These are phyloP conservation scores for Abrostola tripartita DNA, from an alignment of 2,888 invertebrate species.

Conservation along the genomic window DNA sequence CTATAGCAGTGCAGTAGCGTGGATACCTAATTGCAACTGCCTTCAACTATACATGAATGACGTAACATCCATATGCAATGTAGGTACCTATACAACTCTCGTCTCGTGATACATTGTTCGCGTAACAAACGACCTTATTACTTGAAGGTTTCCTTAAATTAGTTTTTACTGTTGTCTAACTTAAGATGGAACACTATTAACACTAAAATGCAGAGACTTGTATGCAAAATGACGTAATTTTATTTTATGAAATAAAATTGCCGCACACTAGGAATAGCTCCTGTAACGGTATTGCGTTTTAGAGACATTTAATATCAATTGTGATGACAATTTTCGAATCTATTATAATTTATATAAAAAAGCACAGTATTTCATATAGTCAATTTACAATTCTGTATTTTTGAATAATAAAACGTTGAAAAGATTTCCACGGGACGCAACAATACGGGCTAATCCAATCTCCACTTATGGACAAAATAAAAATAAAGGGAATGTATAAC, in stretches of 20 bases:
- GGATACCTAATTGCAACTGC: conserved; percentile 45
- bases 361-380: conserved; percentile 36
- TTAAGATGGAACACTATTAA: conserved; percentile 17
- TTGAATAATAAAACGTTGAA: conserved; percentile 29
- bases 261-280: too few relatives aligned
- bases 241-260: too few relatives aligned
- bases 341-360: too few relatives aligned
- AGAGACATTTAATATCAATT: too few relatives aligned
- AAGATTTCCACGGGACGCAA: conserved; percentile 17
- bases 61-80: conserved; percentile 67
- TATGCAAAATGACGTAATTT: too few relatives aligned
- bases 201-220: neutral
- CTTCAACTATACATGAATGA: conserved; percentile 61
- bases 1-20: conserved; percentile 33
- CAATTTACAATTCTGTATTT: conserved; percentile 30
- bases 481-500: conserved; percentile 48
- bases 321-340: too few relatives aligned
- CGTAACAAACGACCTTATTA: conserved; percentile 73
- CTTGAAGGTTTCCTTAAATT: conserved; percentile 71
- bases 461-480: conserved; percentile 48
- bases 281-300: too few relatives aligned
- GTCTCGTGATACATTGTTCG: conserved; percentile 69
- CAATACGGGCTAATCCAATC: conserved; percentile 50
- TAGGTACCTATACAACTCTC: conserved; percentile 22
- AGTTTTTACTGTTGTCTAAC: conserved; percentile 33